A percentile compares a stretch with the other conserved stretches of the same genome.
These are phyloP conservation scores for Nowickia ferox DNA, from an alignment of 2,888 invertebrate genomes.

Conservation along the genomic window DNA sequence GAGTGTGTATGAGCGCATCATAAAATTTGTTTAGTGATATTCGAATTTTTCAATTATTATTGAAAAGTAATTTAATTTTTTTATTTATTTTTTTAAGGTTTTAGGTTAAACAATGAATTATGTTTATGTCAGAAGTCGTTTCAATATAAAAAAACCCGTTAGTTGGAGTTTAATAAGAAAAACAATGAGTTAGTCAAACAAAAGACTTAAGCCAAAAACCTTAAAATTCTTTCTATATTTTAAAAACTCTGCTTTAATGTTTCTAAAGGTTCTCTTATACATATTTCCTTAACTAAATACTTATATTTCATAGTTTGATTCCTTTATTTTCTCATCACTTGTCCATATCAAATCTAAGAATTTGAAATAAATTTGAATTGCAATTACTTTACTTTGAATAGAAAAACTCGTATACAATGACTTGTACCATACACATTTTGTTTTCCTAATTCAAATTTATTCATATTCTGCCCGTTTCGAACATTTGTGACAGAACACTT, in stretches of 20 bases:
- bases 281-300: not conserved
- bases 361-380: slow-evolving; percentile 51
- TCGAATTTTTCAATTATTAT: slow-evolving; percentile 17
- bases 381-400: slow-evolving; percentile 17
- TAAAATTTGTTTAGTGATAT: slow-evolving; percentile 19
- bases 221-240: not conserved
- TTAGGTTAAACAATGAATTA: slow-evolving; percentile 43
- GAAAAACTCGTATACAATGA: slow-evolving; percentile 15
- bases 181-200: not conserved
- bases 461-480: slow-evolving; percentile 18
- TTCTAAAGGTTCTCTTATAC: not conserved
- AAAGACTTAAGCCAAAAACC: slow-evolving; percentile 42
- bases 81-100: slow-evolving; percentile 15
- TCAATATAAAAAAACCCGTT: slow-evolving; percentile 11
- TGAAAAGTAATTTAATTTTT: not conserved
- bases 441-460: slow-evolving; percentile 39
- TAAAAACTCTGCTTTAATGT: not conserved
- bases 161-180: not conserved
- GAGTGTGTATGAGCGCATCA: not conserved
- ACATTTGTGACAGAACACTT: slow-evolving; percentile 44
- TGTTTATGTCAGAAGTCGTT: not conserved
- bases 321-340: slow-evolving; percentile 61
- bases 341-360: slow-evolving; percentile 43
- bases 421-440: slow-evolving; percentile 27
- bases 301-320: slow-evolving; percentile 24